These are phyloP conservation scores for Trematomus bernacchii DNA, from an alignment of 2,797 vertebrate species.

Conservation along the genomic window DNA sequence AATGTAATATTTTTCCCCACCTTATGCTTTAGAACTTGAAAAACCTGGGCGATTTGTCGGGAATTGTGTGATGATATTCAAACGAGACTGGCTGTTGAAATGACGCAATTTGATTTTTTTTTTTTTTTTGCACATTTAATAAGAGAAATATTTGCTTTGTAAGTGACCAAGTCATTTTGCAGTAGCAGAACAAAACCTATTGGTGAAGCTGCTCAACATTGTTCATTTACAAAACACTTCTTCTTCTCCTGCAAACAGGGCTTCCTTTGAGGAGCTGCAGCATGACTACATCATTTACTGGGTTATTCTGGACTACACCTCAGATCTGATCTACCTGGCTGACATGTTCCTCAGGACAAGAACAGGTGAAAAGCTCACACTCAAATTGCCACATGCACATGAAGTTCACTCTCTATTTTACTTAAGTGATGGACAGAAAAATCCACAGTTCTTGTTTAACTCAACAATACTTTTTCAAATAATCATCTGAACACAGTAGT, in stretches of 20 bases:
- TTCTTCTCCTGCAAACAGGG: constrained; percentile 81
- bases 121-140: too few species aligned
- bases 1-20: too few species aligned
- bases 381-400: neutral
- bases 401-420: neutral
- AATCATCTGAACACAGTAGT: neutral
- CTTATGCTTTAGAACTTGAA: too few species aligned
- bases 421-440: neutral
- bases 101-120: too few species aligned
- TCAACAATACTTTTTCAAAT: neutral
- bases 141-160: too few species aligned
- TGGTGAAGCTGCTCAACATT: neutral
- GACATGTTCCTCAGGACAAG: constrained; percentile 93
- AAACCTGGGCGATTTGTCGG: too few species aligned
- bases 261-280: constrained; percentile 97
- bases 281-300: constrained; percentile 88
- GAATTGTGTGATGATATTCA: too few species aligned
- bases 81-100: too few species aligned
- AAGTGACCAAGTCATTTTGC: neutral
- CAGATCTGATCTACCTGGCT: constrained; percentile 90
- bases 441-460: neutral
- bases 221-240: neutral
- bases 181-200: too few species aligned
- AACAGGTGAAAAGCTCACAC: constrained; percentile 87
- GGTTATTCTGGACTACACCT: constrained; percentile 91